phyloP scores from a whole-genome alignment of 2,888 invertebrate species.

The Lochmaea capreae region DNA sequence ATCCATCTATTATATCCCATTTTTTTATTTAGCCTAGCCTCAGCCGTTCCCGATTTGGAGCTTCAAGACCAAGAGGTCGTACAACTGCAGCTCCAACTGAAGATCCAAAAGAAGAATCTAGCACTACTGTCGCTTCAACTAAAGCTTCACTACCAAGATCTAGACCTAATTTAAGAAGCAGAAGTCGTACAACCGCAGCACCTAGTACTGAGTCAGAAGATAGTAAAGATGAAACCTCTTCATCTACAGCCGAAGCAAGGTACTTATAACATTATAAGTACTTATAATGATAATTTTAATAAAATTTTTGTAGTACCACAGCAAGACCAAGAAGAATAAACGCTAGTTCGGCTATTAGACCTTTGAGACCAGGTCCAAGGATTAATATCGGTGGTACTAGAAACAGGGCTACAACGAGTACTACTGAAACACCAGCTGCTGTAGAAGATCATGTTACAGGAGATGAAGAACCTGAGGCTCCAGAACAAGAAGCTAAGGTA shows the following conservation, averaged over 20 bases:
- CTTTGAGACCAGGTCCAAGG: slow-evolving; percentile 75
- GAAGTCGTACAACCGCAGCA: slow-evolving; percentile 58
- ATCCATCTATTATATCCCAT: neutral
- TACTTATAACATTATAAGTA: slow-evolving; percentile 1
- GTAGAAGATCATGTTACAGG: slow-evolving; percentile 60
- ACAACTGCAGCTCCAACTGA: slow-evolving; percentile 63
- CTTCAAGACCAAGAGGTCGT: slow-evolving; percentile 56
- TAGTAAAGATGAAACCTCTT: slow-evolving; percentile 34
- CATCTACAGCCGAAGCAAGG: slow-evolving; percentile 38
- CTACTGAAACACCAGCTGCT: slow-evolving; percentile 66
- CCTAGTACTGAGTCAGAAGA: slow-evolving; percentile 55
- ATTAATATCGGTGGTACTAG: slow-evolving; percentile 70
- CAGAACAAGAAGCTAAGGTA: slow-evolving; percentile 54
- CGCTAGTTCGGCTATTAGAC: slow-evolving; percentile 66
- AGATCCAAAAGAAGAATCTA: slow-evolving; percentile 64
- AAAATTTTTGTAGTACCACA: slow-evolving; percentile 49
- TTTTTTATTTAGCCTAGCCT: slow-evolving; percentile 52
- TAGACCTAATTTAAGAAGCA: slow-evolving; percentile 64
- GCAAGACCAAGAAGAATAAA: slow-evolving; percentile 62
- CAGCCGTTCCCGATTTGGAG: slow-evolving; percentile 59
- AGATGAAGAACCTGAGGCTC: slow-evolving; percentile 59
- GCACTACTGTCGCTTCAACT: slow-evolving; percentile 57
- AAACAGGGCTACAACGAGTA: slow-evolving; percentile 65
- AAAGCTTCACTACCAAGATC: slow-evolving; percentile 65
- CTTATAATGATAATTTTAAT: neutral